These are phyloP conservation scores for Luscinia luscinia DNA, from an alignment of 2,797 vertebrate genomes.

Conservation along the genomic window DNA sequence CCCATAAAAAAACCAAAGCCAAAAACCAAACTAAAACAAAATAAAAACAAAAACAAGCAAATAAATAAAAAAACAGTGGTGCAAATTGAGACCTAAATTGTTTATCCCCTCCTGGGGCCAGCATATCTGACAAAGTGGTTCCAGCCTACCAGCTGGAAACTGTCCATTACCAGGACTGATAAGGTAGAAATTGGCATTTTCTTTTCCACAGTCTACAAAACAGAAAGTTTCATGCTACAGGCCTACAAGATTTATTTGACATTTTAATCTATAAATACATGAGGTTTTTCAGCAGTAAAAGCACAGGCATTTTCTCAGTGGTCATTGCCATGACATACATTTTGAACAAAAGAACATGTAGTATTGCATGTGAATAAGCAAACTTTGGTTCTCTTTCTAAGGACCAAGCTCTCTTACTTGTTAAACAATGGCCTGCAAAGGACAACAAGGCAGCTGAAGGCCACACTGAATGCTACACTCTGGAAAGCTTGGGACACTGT, in stretches of 20 bases:
- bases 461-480: conserved; percentile 86
- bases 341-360: conserved; percentile 2
- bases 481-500: conserved; percentile 91
- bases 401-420: not conserved
- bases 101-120: not conserved
- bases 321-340: conserved; percentile 11
- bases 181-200: not conserved
- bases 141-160: not conserved
- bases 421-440: conserved; percentile 82
- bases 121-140: not conserved
- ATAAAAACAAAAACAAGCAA: not conserved
- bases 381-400: conserved; percentile 18
- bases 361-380: conserved; percentile 50
- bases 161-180: not conserved
- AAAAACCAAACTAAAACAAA: not conserved
- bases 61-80: not conserved
- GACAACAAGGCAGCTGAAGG: conserved; percentile 87
- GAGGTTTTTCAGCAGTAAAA: conserved; percentile 56
- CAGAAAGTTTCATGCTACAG: not conserved
- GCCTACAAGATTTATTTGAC: conserved; percentile 55
- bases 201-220: not conserved
- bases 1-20: not conserved
- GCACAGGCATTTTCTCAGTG: conserved; percentile 58
- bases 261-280: conserved; percentile 57
- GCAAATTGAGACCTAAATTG: not conserved